Evolutionary conservation across 2,888 invertebrate genomes (phyloP).

Genomic region (Leptinotarsa rubiginosa): DNA sequence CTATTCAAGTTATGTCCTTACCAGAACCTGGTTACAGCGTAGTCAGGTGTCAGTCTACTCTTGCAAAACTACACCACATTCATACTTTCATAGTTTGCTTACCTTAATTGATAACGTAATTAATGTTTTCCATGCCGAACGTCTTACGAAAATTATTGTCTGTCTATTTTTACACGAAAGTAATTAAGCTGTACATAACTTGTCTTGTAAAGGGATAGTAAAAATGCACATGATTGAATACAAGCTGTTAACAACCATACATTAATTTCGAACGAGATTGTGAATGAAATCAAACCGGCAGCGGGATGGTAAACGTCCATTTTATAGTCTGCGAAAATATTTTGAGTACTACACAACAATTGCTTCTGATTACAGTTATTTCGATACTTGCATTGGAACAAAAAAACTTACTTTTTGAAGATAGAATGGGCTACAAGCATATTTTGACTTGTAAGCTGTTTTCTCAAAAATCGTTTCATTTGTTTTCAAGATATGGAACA

Average conservation of each 20-base stretch:
- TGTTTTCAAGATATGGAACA: no score
- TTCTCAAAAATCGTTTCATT: no score
- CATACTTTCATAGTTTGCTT: constrained; percentile 48
- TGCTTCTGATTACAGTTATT: no score
- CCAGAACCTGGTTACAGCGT: constrained; percentile 19
- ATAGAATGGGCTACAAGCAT: no score
- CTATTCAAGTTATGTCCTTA: constrained; percentile 37
- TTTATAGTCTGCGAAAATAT: background rate
- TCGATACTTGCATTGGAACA: no score
- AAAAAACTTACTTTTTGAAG: no score
- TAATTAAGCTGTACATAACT: constrained; percentile 43
- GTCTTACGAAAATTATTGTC: constrained; percentile 40
- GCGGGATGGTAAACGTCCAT: background rate
- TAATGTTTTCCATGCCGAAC: constrained; percentile 45
- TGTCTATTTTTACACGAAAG: constrained; percentile 42
- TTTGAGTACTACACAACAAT: no score
- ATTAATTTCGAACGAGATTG: constrained; percentile 40
- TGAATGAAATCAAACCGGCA: constrained; percentile 14
- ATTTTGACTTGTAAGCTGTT: no score
- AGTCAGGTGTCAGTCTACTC: constrained; percentile 41
- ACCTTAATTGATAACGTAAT: constrained; percentile 52
- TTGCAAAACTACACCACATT: constrained; percentile 52
- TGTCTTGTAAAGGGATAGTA: constrained; percentile 31
- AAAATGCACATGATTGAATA: constrained; percentile 36
- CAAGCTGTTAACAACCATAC: constrained; percentile 36